Evolutionary conservation across 2,888 invertebrate species (phyloP), one percentile per base, ranked within the genome.

Genomic region (Erebia palarica): DNA sequence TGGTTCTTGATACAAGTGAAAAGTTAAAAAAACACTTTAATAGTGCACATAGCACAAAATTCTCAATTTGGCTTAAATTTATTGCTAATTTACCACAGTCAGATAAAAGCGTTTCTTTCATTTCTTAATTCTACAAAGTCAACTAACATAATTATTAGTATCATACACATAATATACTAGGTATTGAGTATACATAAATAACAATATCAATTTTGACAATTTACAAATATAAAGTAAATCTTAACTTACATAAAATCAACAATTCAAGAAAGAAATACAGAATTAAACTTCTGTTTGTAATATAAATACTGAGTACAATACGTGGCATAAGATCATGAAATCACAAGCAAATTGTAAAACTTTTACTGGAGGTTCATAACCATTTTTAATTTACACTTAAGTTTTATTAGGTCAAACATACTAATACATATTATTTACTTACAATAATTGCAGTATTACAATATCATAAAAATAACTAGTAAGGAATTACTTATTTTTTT

Each of bases 171-270:
- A 71, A 69, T 73, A 71, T 36, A 67, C 57, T 74, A 68, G 53
- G n/a, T 58, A 68, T 64, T 72, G 64, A 63, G 36, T 73, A 67
- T 65, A 74, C 68, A 75, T 63, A 67, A 73, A 74, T 72, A 74
- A 75, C 70, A 74, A 74, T 73, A 73, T 75, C 74, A 69, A 61
- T 57, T 63, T 49, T 60, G 60, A 44, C 49, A 67, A 57, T 58
- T 67, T 68, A 69, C 14, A 14, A 5, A 14, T 49, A 47, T 65
- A 11, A 36, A 27, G 14, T 18, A 10, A 55, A 51, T 64, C n/a
- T 10, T 36, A 27, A 13, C 44, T 21, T 44, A 42, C 44, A 60
- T 53, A 64, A 68, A 47, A 58, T 16, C 10, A 57, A 57, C 53
- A 55, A 70, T 65, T 59, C 51, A 61, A n/a, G 13, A 65, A 61